Base-by-base conservation (phyloP, 2,888 invertebrate species). In the Pachliopta kotzebuea region DNA sequence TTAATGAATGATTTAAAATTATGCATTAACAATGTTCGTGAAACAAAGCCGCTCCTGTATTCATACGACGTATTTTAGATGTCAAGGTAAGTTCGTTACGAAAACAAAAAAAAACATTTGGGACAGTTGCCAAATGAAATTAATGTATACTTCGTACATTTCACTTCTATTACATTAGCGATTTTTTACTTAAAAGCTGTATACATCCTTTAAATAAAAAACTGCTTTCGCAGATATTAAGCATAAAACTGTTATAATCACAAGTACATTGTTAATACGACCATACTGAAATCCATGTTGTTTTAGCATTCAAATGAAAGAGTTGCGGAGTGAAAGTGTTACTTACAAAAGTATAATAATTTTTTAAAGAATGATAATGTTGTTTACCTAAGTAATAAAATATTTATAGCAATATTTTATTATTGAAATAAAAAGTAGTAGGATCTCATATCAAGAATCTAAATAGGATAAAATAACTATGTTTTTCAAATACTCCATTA, bases 321-420 rank as follows among this genome's bases (percentile, higher is more conserved):
- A 72, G 79, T 75, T 69, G 75, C 74, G 74, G 71, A 72, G 80
- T 76, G 81, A 82, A 80, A 81, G 81, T 78, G 75, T 69, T 68
- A 65, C 24, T 26, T 31, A 45, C 53, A 53, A 20, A n/a, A 53
- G n/a, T 58, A 62, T 54, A 58, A 9, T 61, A 6, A 8, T 61
- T 55, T 61, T 45, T 45, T n/a, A 45, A 6, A 45, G 4, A 45
- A 45, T 2, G 7, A 45, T 6, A 45, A 18, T n/a, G 8, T 9
- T 37, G 14, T 14, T 14, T 18, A n/a, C 45, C 3, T n/a, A 45
- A 6, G 3, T 45, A 8, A 45, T 18, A 18, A 1, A n/a, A 7
- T 45, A n/a, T n/a, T 45, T 18, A n/a, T 45, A 4, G n/a, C 7
- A 45, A n/a, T 7, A 45, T 6, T 45, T 6, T 11, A 14, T 37